Percentiles rank a stretch among this genome's conserved stretches.
phyloP scores from a whole-genome alignment of 2,888 invertebrate species.

The Sinelater perroti region DNA sequence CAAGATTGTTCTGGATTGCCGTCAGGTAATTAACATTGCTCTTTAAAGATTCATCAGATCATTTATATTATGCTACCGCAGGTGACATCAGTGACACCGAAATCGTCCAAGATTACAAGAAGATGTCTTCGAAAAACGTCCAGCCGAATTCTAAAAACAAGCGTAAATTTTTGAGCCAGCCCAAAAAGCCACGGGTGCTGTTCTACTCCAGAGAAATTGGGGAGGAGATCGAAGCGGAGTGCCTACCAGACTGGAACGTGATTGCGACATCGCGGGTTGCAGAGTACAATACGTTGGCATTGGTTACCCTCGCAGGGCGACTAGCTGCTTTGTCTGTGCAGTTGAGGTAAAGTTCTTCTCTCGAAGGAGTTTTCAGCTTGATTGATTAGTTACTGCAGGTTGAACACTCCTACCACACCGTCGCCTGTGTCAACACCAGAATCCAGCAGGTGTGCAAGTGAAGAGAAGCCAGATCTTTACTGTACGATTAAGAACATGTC shows the following conservation, averaged over 20 bases:
- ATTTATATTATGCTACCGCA: constrained; percentile 32
- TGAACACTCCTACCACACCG: constrained; percentile 59
- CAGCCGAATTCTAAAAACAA: constrained; percentile 56
- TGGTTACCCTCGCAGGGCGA: constrained; percentile 70
- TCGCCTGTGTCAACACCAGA: constrained; percentile 59
- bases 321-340: constrained; percentile 70
- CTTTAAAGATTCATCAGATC: background rate
- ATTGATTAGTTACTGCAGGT: constrained; percentile 47
- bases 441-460: constrained; percentile 57
- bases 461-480: constrained; percentile 67
- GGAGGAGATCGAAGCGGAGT: constrained; percentile 61
- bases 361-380: background rate
- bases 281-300: constrained; percentile 69
- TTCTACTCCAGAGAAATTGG: constrained; percentile 68
- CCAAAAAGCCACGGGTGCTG: constrained; percentile 70
- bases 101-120: constrained; percentile 80
- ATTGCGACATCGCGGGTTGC: constrained; percentile 67
- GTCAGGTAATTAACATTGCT: constrained; percentile 47
- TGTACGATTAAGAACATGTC: constrained; percentile 70
- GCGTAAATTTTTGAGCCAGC: constrained; percentile 64
- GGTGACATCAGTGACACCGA: constrained; percentile 75
- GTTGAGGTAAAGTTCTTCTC: constrained; percentile 58
- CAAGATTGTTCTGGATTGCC: constrained; percentile 84
- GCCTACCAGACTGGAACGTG: constrained; percentile 70
- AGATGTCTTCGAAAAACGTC: constrained; percentile 53